phyloP scores from a whole-genome alignment of 2,888 invertebrate genomes.

The Drosophila falleni region DNA sequence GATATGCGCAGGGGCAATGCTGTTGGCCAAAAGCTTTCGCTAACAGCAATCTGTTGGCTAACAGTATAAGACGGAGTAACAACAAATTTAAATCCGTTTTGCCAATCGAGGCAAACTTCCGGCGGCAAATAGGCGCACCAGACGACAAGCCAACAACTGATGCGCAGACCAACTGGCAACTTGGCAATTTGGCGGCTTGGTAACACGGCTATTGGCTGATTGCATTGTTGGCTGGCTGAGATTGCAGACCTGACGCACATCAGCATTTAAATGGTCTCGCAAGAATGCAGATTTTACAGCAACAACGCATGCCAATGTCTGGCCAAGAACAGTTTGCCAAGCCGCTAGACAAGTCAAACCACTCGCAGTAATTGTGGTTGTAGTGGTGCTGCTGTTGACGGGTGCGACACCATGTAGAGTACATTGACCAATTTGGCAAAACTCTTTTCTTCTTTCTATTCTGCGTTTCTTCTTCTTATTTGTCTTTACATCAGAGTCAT shows the following conservation, averaged over 20 bases:
- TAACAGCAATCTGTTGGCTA: constrained; percentile 39
- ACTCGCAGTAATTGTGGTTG: constrained; percentile 45
- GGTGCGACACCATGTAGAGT: constrained; percentile 48
- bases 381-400: constrained; percentile 7
- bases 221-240: constrained; percentile 20
- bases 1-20: constrained; percentile 47
- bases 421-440: constrained; percentile 77
- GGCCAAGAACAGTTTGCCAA: constrained; percentile 58
- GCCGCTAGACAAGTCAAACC: constrained; percentile 74
- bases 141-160: constrained; percentile 62
- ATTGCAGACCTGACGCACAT: constrained; percentile 43
- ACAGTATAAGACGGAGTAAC: constrained; percentile 55
- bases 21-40: constrained; percentile 63
- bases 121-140: constrained; percentile 81
- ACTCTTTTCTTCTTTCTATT: constrained; percentile 28
- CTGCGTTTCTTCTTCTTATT: neutral
- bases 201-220: constrained; percentile 10
- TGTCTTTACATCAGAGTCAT: constrained; percentile 22
- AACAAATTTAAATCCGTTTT: constrained; percentile 28
- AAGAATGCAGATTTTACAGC: constrained; percentile 80
- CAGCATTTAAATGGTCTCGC: constrained; percentile 69
- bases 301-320: constrained; percentile 66
- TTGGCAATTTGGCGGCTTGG: constrained; percentile 3
- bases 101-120: constrained; percentile 60
- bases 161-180: constrained; percentile 57